Conservation (phyloP, 92 coral and sea anemone genomes). For the Zoanthus sociatus region DNA sequence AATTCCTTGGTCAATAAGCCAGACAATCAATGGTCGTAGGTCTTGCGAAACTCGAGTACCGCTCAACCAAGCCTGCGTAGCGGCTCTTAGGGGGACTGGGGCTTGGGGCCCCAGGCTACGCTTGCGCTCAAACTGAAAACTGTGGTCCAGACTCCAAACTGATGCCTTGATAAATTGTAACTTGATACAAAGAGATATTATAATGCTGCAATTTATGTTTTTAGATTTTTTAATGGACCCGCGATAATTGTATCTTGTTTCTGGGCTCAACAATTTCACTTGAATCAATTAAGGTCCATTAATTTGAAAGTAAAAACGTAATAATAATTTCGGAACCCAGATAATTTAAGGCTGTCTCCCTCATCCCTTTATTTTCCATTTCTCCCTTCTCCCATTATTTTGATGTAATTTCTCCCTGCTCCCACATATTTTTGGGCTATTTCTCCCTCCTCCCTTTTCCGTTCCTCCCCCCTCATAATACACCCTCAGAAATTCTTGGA, state of each 20-base stretch:
- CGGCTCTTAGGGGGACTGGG: background rate
- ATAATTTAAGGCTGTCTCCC: background rate
- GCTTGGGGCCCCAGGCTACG: background rate
- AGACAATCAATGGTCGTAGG: background rate
- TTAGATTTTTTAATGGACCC: background rate
- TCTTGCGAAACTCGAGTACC: background rate
- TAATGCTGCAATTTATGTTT: background rate
- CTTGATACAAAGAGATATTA: background rate
- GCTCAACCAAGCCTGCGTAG: background rate
- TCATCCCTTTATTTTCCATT: too few relatives aligned
- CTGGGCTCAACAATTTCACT: background rate
- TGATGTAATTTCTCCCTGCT: background rate
- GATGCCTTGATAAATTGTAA: background rate
- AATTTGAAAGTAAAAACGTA: background rate
- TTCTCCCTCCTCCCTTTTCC: slow-evolving; percentile 12
- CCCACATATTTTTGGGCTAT: background rate
- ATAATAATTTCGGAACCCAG: background rate
- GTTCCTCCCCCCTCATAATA: slow-evolving; percentile 8
- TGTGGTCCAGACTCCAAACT: background rate
- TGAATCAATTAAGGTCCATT: background rate
- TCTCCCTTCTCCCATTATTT: slow-evolving; percentile 9
- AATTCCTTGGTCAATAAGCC: background rate
- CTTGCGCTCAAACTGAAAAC: too few relatives aligned
- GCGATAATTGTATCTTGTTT: slow-evolving; percentile 2
- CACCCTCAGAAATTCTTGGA: too few relatives aligned